Percentiles rank a stretch among this genome's conserved stretches.
Evolutionary conservation across 2,113 vertebrate species (phyloP).

Genomic region (Oriolus oriolus): DNA sequence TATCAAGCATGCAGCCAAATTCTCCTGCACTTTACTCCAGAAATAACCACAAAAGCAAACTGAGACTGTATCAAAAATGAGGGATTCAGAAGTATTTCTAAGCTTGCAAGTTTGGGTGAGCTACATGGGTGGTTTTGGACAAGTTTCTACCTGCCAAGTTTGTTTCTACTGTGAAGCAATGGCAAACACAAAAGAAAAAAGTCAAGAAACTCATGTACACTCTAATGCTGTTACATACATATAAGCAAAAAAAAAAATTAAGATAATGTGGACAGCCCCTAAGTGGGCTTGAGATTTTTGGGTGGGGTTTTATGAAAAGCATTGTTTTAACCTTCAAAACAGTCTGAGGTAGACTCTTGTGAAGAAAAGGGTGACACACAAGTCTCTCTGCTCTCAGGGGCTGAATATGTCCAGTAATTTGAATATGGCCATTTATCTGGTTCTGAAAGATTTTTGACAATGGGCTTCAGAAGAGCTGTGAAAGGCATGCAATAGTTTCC

Average conservation of each 20-base stretch:
- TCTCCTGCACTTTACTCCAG: not conserved
- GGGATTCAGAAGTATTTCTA: not conserved
- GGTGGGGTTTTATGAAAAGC: not conserved
- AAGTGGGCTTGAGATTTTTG: not conserved
- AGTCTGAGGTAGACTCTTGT: not conserved
- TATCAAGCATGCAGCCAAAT: not conserved
- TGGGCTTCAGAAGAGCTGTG: not conserved
- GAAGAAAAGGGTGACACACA: not conserved
- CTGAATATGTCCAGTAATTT: not conserved
- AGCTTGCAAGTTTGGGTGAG: not conserved
- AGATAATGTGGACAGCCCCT: not conserved
- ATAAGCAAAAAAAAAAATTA: not conserved
- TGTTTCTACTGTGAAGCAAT: not conserved
- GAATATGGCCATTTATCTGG: not conserved
- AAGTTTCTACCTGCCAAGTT: not conserved
- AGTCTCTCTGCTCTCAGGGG: not conserved
- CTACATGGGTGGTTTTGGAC: accelerated
- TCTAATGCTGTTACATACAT: not conserved
- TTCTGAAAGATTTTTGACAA: not conserved
- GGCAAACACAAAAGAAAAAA: not conserved
- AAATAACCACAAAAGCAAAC: not conserved
- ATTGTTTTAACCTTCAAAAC: not conserved
- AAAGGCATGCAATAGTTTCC: not conserved
- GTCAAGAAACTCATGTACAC: not conserved
- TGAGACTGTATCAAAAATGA: not conserved